A percentile compares a stretch with the other conserved stretches of the same genome.
These are phyloP conservation scores for Leptinotarsa tumamoca DNA, from an alignment of 2,888 invertebrate genomes.

Conservation along the genomic window DNA sequence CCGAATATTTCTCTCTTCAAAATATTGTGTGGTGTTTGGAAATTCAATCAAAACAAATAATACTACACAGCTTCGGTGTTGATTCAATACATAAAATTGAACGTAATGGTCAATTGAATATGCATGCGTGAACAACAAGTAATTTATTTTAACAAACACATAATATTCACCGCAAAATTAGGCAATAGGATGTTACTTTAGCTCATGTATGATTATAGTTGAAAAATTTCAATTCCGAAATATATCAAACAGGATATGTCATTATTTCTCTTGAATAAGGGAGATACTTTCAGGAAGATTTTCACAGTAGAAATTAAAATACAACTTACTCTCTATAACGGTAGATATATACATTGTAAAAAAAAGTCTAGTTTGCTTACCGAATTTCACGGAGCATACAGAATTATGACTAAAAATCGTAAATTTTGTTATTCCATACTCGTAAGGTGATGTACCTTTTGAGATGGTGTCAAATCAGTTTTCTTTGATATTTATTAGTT, in stretches of 20 bases:
- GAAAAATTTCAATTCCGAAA: conserved; percentile 3
- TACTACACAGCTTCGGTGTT: conserved; percentile 48
- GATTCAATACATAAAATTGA: conserved; percentile 54
- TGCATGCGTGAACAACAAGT: conserved; percentile 58
- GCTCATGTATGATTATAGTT: conserved; percentile 10
- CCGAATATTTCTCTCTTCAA: conserved; percentile 2
- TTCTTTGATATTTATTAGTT: too few relatives aligned
- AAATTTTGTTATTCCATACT: too few relatives aligned
- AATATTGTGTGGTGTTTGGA: conserved; percentile 36
- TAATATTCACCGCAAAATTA: conserved; percentile 58
- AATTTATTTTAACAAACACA: conserved; percentile 59
- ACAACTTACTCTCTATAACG: too few relatives aligned
- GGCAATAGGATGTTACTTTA: conserved; percentile 44
- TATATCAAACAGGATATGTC: neutral
- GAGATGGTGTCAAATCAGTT: too few relatives aligned
- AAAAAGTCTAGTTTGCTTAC: too few relatives aligned
- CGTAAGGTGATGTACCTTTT: too few relatives aligned
- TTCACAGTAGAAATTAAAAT: too few relatives aligned
- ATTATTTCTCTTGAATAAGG: too few relatives aligned
- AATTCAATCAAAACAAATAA: conserved; percentile 52
- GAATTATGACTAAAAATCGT: too few relatives aligned
- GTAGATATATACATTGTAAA: too few relatives aligned
- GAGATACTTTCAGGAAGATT: too few relatives aligned
- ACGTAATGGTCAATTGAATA: conserved; percentile 60
- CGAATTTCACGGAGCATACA: too few relatives aligned